A percentile compares a stretch with the other conserved stretches of the same genome.
Conservation (phyloP, 2,113 vertebrate species). For the Ovibos moschatus region DNA sequence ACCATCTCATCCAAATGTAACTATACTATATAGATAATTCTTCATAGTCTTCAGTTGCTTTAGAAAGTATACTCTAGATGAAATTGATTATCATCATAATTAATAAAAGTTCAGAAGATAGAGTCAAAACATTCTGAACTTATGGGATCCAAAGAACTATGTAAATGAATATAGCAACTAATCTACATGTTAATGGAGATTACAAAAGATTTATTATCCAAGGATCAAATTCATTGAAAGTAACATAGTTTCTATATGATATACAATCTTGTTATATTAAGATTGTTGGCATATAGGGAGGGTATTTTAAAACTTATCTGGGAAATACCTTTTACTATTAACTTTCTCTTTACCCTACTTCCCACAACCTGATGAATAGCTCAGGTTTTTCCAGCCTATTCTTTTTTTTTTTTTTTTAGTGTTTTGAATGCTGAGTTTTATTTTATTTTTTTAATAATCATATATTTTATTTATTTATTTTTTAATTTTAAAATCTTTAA, state of each 20-base stretch:
- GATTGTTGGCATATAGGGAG: not conserved
- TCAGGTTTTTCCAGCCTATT: not conserved
- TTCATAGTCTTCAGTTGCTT: conserved; percentile 4
- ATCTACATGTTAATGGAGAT: not conserved
- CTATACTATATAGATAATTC: not conserved
- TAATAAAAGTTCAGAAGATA: not conserved
- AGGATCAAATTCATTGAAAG: not conserved
- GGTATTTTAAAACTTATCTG: not conserved
- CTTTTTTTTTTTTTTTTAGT: not conserved
- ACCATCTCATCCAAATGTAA: not conserved
- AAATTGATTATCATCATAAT: conserved; percentile 7
- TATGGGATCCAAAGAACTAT: not conserved
- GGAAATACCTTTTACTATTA: not conserved
- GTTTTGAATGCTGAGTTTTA: too few relatives aligned
- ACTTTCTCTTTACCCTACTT: not conserved
- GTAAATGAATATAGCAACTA: not conserved
- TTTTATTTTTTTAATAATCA: too few relatives aligned
- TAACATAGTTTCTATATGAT: not conserved
- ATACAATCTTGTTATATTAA: not conserved
- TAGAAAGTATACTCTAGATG: not conserved
- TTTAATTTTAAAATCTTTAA: too few relatives aligned
- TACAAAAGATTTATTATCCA: not conserved
- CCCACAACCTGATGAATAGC: not conserved
- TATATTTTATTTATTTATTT: too few relatives aligned
- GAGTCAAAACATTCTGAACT: conserved; percentile 7